These are phyloP conservation scores for Lophius americanus DNA, from an alignment of 2,797 vertebrate species.

Conservation along the genomic window DNA sequence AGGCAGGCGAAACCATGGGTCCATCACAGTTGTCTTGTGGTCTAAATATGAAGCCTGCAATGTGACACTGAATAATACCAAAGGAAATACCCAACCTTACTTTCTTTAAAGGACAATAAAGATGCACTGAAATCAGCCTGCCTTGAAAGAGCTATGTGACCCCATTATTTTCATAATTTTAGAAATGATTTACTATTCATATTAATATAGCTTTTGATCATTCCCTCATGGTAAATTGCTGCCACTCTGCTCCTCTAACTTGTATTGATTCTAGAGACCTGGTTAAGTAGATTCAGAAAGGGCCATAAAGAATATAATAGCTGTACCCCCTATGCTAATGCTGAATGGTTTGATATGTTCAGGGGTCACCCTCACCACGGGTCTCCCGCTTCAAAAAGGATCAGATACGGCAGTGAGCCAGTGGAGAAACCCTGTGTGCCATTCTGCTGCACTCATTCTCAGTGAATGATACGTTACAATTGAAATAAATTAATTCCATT, in stretches of 20 bases:
- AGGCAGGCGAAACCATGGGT: slow-evolving; percentile 55
- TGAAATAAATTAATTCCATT: no score
- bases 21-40: neutral
- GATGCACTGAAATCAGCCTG: slow-evolving; percentile 19
- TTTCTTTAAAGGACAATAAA: neutral
- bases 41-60: neutral
- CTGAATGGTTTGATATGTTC: slow-evolving; percentile 58
- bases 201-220: slow-evolving; percentile 69
- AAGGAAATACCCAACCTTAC: slow-evolving; percentile 13
- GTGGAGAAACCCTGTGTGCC: no score
- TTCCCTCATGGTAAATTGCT: slow-evolving; percentile 64
- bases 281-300: slow-evolving; percentile 70
- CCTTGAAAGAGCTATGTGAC: slow-evolving; percentile 37
- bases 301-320: slow-evolving; percentile 73
- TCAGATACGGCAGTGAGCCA: slow-evolving; percentile 24
- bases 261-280: slow-evolving; percentile 66
- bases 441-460: no score
- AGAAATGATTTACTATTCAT: slow-evolving; percentile 75
- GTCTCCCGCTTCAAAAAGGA: slow-evolving; percentile 50
- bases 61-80: neutral
- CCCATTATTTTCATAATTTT: slow-evolving; percentile 58
- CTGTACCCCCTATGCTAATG: slow-evolving; percentile 73
- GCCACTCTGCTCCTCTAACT: slow-evolving; percentile 62
- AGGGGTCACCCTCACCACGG: slow-evolving; percentile 63
- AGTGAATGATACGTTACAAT: no score